Evolutionary conservation across 2,113 vertebrate species (phyloP).

Genomic region (Panurus biarmicus): DNA sequence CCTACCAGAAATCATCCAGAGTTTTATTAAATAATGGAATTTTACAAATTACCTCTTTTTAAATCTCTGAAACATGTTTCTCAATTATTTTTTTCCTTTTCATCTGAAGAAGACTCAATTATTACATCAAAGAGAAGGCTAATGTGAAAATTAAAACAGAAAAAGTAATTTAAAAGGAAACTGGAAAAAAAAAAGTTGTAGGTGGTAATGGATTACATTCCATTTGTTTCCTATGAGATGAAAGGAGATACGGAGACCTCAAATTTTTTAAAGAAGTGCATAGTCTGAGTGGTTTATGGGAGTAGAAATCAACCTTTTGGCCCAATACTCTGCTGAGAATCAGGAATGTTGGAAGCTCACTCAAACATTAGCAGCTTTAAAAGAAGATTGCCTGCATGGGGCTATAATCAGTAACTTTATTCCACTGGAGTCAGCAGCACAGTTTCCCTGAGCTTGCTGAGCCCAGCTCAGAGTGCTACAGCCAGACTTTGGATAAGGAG

Average conservation of each 20-base stretch:
- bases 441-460: accelerated
- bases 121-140: background rate
- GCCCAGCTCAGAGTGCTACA: background rate
- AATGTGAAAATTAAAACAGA: background rate
- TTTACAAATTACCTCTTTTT: background rate
- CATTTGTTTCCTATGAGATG: background rate
- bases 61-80: background rate
- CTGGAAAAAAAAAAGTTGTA: background rate
- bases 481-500: background rate
- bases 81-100: background rate
- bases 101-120: background rate
- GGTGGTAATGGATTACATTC: background rate
- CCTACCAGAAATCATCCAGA: background rate
- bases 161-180: background rate
- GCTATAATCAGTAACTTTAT: background rate
- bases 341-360: background rate
- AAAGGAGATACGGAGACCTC: background rate
- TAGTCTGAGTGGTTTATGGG: background rate
- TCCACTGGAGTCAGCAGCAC: background rate
- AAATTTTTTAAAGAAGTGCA: background rate
- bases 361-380: background rate
- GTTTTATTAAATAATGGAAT: background rate
- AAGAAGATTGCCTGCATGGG: background rate
- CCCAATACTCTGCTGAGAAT: background rate
- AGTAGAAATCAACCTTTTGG: background rate